Evolutionary conservation across 1,140 invertebrate genomes (phyloP), one percentile per base, ranked within the genome.

Genomic region (Drosophila trapezifrons): DNA sequence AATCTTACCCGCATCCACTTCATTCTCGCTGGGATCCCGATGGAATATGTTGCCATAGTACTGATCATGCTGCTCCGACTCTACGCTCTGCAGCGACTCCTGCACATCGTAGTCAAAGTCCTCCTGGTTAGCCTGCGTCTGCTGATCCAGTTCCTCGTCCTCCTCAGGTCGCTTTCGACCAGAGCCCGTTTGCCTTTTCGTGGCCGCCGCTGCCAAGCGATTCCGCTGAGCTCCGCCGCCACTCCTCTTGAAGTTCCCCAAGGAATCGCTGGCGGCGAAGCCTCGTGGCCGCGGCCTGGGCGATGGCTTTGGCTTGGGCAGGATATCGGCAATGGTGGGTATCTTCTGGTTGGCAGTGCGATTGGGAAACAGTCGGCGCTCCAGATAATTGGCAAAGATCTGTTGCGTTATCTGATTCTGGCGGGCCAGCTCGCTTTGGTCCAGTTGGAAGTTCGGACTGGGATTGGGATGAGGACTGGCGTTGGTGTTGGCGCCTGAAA

Each of bases 391-490:
- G 84, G 95, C 94, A 57, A 96, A 93, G 70, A 96, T 95, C 92
- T 95, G 94, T 89, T 95, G 93, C 18, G 95, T 96, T 89, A 95
- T 95, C 91, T 93, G 93, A 92, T 96, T 96, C 93, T 96, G 95
- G 46, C 94, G 92, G 76, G 94, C 94, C 86, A 95, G 87, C 91
- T 95, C 95, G 69, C 93, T 92, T 37, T 93, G 75, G 90, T 94
- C 94, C 93, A 91, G 63, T 57, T 86, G 76, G 47, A 84, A 84
- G 52, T 74, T 38, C 15, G 60, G 60, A 57, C 20, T 42, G 25
- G 51, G 38, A 52, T 38, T 77, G 37, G 18, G 4, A 7, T 29
- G 27, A 8, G 27, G 60, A 32, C 27, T 77, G 17, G 62, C 42
- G 35, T 74, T 52, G 35, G 54, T 43, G 49, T 60, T 69, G 47